Conservation (phyloP, 2,113 vertebrate genomes). For the Cathartes aura region DNA sequence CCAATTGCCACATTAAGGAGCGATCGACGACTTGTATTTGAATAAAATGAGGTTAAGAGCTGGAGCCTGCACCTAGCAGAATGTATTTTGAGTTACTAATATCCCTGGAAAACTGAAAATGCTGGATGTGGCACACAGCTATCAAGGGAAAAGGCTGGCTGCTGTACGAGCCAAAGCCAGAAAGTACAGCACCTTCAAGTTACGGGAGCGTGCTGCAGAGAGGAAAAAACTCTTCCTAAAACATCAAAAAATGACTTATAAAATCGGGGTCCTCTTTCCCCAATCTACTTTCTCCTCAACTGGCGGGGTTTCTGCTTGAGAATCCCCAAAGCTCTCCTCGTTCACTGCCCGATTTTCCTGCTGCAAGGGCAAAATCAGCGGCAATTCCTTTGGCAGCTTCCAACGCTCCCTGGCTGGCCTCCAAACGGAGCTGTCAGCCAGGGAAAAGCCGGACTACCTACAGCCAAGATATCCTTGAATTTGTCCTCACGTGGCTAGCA, state of each 20-base stretch:
- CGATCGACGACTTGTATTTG: accelerated
- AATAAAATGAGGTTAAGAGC: background rate
- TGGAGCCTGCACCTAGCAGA: background rate
- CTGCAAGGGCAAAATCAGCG: background rate
- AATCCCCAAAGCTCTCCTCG: background rate
- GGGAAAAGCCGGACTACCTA: background rate
- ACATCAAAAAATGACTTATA: accelerated
- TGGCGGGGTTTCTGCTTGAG: accelerated
- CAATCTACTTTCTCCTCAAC: background rate
- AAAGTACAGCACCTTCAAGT: background rate
- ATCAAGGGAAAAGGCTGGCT: background rate
- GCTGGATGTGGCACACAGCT: slow-evolving; percentile 13
- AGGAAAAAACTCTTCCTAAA: background rate
- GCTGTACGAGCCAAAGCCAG: background rate
- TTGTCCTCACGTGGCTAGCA: background rate
- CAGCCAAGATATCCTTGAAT: background rate
- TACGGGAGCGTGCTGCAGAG: background rate
- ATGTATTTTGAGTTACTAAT: background rate
- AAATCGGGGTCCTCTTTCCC: background rate
- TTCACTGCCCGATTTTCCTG: background rate
- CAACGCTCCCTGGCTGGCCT: background rate
- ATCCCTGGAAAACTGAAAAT: background rate
- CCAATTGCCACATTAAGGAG: background rate
- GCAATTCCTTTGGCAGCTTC: background rate
- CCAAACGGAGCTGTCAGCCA: background rate